Percentiles rank a stretch among this genome's conserved stretches.
Evolutionary conservation across 2,113 vertebrate species (phyloP).

Genomic region (Collichthys lucidus): DNA sequence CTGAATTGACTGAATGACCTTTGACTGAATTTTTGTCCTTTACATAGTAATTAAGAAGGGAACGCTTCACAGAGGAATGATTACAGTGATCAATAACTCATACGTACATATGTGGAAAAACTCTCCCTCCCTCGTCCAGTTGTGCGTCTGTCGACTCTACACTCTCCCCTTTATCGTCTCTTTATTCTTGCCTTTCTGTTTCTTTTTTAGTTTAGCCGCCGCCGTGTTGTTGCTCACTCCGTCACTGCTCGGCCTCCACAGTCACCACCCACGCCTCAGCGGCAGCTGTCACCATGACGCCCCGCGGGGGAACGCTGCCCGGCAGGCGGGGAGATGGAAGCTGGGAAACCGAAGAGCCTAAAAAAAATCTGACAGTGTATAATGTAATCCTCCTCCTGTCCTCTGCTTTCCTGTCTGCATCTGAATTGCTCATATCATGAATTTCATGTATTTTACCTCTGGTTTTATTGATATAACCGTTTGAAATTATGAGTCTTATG

Average conservation of each 20-base stretch:
- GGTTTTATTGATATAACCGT: background rate
- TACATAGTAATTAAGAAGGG: too few relatives aligned
- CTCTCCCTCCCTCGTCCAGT: background rate
- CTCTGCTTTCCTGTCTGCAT: background rate
- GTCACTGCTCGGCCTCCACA: slow-evolving; percentile 50
- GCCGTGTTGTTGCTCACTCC: slow-evolving; percentile 20
- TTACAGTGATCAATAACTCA: background rate
- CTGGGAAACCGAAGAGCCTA: slow-evolving; percentile 33
- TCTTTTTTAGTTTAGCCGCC: background rate
- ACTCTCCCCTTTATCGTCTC: background rate
- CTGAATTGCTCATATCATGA: background rate
- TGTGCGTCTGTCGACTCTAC: slow-evolving; percentile 1
- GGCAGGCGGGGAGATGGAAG: slow-evolving; percentile 19
- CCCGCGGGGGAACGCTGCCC: slow-evolving; percentile 51
- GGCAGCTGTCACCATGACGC: slow-evolving; percentile 72
- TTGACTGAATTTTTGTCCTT: too few relatives aligned
- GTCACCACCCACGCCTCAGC: slow-evolving; percentile 57
- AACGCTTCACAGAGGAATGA: background rate
- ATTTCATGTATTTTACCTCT: background rate
- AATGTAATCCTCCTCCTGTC: slow-evolving; percentile 24
- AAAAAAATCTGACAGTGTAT: slow-evolving; percentile 20
- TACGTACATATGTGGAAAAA: accelerated
- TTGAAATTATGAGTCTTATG: background rate
- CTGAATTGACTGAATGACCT: too few relatives aligned
- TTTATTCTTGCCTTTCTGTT: background rate